Base-by-base conservation (phyloP, 2,113 vertebrate genomes). In the Eretmochelys imbricata region DNA sequence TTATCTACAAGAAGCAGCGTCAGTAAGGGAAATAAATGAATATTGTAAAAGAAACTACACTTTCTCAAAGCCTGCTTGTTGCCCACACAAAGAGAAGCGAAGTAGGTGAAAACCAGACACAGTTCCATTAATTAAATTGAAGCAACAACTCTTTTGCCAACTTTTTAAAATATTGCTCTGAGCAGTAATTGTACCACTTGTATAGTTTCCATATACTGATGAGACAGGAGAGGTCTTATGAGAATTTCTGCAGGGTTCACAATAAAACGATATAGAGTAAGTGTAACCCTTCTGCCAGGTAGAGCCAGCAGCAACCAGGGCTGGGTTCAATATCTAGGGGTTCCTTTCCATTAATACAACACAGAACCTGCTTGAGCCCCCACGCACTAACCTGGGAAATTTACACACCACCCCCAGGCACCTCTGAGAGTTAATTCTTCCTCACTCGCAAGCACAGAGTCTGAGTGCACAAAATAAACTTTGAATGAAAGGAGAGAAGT, bases 61-160 rank as follows among this genome's bases (percentile, higher is more conserved):
- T 12, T 93, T 89, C 87, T 27, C 65, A 86, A 88, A 72, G 48
- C 49, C 25, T 93, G 89, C 54, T 54, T 69, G 19, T 75, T 80
- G 6, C 51, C 75, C 83, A 31, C 10, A 29, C 14, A 88, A 87
- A 88, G 80, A 72, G 72, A 89, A 81, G 46, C 16, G 94, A 89
- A 91, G 29, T 84, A 96, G 80, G 76, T 79, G 88, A 96, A 94
- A 96, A 62, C 84, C 11, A 69, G 81, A 81, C 19, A 83, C 91
- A 91, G n/a, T 48, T 89, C 85, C 92, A 53, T 92, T 55, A 89
- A 85, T 7, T 65, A 75, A 72, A 92, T 93, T 90, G 87, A 94
- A 54, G 65, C 35, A 42, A 59, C 65, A 92, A 51, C 0, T 1
- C 49, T 91, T 95, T 92, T 92, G 48, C 82, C 87, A 93, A 86